These are phyloP conservation scores for Choloepus didactylus DNA, from an alignment of 2,797 vertebrate genomes.

Conservation along the genomic window DNA sequence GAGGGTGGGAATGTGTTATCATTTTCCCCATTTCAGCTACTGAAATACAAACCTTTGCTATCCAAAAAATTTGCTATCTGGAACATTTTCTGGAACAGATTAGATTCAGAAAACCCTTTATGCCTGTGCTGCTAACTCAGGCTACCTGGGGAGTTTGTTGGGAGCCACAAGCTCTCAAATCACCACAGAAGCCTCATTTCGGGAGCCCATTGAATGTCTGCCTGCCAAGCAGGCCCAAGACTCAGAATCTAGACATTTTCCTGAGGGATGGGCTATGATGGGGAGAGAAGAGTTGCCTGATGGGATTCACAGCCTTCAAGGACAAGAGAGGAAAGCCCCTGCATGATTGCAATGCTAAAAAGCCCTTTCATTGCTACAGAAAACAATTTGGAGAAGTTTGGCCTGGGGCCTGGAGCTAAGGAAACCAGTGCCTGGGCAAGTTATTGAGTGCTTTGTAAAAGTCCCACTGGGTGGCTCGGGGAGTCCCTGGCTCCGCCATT, in stretches of 20 bases:
- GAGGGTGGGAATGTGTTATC: not conserved
- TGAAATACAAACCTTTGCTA: not conserved
- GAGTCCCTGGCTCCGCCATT: constrained; percentile 39
- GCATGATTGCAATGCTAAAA: constrained; percentile 72
- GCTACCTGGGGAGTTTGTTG: not conserved
- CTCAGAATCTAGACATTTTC: not conserved
- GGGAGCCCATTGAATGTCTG: not conserved
- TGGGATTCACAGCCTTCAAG: constrained; percentile 77
- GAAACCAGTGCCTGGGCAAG: constrained; percentile 68
- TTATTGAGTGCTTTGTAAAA: constrained; percentile 77
- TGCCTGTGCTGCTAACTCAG: not conserved
- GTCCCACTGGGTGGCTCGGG: constrained; percentile 60
- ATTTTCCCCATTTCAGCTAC: constrained; percentile 16
- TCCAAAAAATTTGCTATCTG: not conserved
- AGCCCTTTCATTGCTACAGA: constrained; percentile 85
- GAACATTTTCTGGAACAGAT: not conserved
- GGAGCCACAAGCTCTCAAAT: not conserved
- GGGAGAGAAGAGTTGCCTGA: constrained; percentile 70
- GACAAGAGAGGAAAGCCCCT: constrained; percentile 65
- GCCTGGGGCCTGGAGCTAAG: constrained; percentile 73
- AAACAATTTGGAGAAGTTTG: constrained; percentile 83
- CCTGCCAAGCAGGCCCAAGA: not conserved
- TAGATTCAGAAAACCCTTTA: not conserved
- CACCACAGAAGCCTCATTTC: not conserved
- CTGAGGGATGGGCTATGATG: constrained; percentile 13